Conservation (phyloP, 2,113 vertebrate species). For the Ophiodon elongatus region DNA sequence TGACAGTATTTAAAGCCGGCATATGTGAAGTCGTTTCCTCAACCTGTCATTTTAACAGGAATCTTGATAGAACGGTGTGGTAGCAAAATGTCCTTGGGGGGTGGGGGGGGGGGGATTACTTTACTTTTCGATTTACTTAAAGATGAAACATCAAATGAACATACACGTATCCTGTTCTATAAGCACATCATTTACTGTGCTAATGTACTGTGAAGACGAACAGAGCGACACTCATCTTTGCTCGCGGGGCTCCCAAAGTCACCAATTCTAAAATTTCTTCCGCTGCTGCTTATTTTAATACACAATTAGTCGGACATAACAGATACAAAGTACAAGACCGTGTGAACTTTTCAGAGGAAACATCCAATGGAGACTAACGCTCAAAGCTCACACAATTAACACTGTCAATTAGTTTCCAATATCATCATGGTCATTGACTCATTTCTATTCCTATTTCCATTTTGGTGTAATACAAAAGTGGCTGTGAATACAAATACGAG, state of each 20-base stretch:
- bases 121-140: neutral
- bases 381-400: neutral
- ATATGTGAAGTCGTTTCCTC: constrained; percentile 7
- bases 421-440: neutral
- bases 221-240: neutral
- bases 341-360: neutral
- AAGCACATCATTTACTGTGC: constrained; percentile 12
- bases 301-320: constrained; percentile 9
- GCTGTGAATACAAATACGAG: neutral
- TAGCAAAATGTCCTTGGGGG: neutral
- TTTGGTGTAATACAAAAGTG: constrained; percentile 3
- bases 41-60: constrained; percentile 1
- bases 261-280: neutral
- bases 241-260: neutral
- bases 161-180: neutral
- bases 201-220: constrained; percentile 27
- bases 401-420: neutral
- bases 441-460: neutral
- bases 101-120: neutral
- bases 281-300: neutral
- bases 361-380: neutral
- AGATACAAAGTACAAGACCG: neutral
- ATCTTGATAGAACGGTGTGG: neutral
- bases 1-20: neutral
- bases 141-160: neutral